A percentile compares a stretch with the other conserved stretches of the same genome.
Conservation (phyloP, 2,888 invertebrate species). For the Abrostola triplasia region DNA sequence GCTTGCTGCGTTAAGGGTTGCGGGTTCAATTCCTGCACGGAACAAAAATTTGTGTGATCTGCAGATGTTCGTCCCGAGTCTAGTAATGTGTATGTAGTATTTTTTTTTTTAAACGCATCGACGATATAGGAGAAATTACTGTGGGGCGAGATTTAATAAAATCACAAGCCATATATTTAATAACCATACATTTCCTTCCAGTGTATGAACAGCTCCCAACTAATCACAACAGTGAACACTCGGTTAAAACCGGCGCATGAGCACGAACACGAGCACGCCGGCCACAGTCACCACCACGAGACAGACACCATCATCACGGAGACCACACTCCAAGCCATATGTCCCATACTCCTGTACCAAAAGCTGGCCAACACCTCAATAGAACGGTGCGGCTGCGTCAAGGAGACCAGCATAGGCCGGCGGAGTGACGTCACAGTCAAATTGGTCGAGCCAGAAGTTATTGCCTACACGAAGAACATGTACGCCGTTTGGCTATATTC, state of each 20-base stretch:
- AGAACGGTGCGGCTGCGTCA: constrained; percentile 88
- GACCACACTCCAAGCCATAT: constrained; percentile 86
- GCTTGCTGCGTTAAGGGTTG: too few relatives aligned
- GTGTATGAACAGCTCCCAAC: constrained; percentile 84
- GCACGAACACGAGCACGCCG: constrained; percentile 63
- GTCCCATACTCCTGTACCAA: constrained; percentile 91
- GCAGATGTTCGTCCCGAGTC: too few relatives aligned
- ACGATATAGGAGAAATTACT: too few relatives aligned
- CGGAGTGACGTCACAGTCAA: constrained; percentile 37
- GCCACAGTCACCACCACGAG: constrained; percentile 63
- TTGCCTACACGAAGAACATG: constrained; percentile 74
- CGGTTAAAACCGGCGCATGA: constrained; percentile 73
- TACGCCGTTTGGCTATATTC: constrained; percentile 94
- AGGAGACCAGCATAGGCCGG: constrained; percentile 65
- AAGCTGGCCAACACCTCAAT: constrained; percentile 87
- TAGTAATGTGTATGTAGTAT: too few relatives aligned
- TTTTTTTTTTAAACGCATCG: too few relatives aligned
- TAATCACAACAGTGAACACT: constrained; percentile 80
- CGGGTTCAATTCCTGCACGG: too few relatives aligned
- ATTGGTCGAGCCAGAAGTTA: constrained; percentile 55
- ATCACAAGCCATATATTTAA: too few relatives aligned
- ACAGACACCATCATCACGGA: constrained; percentile 66
- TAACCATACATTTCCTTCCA: constrained; percentile 61
- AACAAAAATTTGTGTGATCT: too few relatives aligned
- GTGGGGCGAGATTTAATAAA: too few relatives aligned